Evolutionary conservation across 92 coral and sea anemone species (phyloP).

Genomic region (Porites lobata): DNA sequence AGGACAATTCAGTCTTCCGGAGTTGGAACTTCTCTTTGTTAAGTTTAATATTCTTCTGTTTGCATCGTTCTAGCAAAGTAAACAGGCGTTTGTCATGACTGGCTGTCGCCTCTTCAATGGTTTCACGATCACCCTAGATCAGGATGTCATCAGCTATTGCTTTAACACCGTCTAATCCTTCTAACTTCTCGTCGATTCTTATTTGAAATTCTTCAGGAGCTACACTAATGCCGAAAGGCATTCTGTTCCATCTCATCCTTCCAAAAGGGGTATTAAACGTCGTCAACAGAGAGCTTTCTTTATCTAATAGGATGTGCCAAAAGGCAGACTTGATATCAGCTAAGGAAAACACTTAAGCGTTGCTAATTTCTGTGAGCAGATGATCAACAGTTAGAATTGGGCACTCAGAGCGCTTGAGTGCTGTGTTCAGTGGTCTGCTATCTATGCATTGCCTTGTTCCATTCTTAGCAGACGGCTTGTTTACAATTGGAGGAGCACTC

Average conservation of each 20-base stretch:
- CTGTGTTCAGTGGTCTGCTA: conserved; percentile 11
- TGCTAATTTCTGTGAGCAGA: neutral
- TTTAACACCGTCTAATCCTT: no score
- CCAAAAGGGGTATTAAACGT: conserved; percentile 32
- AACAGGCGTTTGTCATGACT: conserved; percentile 20
- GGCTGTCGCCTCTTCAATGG: conserved; percentile 34
- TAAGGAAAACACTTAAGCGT: neutral
- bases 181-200: no score
- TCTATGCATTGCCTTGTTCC: conserved; percentile 35
- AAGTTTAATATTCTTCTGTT: conserved; percentile 8
- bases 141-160: conserved; percentile 10
- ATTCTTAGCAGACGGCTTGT: conserved; percentile 50
- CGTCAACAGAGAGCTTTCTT: neutral
- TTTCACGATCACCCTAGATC: conserved; percentile 5
- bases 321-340: conserved; percentile 18
- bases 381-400: conserved; percentile 46
- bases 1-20: conserved; percentile 23
- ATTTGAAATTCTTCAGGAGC: no score
- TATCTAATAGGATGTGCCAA: conserved; percentile 11
- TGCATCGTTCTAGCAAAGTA: conserved; percentile 34
- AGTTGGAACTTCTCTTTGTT: no score
- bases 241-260: conserved; percentile 40
- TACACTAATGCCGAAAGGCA: neutral
- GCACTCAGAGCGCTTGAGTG: conserved; percentile 14
- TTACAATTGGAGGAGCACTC: conserved; percentile 25